Evolutionary conservation across 1,140 invertebrate species (phyloP), one percentile per base, ranked within the genome.

Genomic region (Zaprionus ghesquierei): DNA sequence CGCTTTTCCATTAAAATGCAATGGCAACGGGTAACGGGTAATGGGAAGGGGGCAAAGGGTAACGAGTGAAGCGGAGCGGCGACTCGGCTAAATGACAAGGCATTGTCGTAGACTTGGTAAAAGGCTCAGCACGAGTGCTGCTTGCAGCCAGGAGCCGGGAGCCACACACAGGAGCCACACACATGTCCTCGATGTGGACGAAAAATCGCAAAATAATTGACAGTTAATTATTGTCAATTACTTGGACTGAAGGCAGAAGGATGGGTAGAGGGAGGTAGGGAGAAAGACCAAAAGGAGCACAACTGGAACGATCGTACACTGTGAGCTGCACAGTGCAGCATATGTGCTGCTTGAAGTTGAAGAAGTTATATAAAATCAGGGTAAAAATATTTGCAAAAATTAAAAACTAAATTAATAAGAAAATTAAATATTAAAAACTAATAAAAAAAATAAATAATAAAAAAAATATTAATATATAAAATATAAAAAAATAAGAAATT

Each of bases 211-310:
- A 72, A 87, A 87, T 87, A 87, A 87, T 84, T 87, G 82, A 65
- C 78, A 84, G 75, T 84, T 87, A 87, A 87, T 87, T 87, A 81
- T 87, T 87, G 78, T 75, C 82, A 84, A 87, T 87, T 87, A 84
- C 75, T 55, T 23, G 50, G 58, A 64, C 58, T 56, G 65, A 69
- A 72, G 72, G 60, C 58, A 41, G 22, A 46, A 29, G 15, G 38
- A 44, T 20, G 25, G 38, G 29, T 13, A 60, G n/a, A 15, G 3
- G 31, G 3, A 60, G 18, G 38, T 20, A 10, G 31, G 31, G 3
- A 60, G 18, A 33, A 27, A 10, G 31, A 15, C 31, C 15, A 58
- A 23, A 27, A 41, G 10, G 50, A 35, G 22, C 25, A 9, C 53
- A 46, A 23, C 31, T 33, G 31, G 31, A 12, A 4, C 31, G n/a